Base-by-base conservation (phyloP, 2,113 vertebrate genomes). In the Pseudolaguvia tuberculata region DNA sequence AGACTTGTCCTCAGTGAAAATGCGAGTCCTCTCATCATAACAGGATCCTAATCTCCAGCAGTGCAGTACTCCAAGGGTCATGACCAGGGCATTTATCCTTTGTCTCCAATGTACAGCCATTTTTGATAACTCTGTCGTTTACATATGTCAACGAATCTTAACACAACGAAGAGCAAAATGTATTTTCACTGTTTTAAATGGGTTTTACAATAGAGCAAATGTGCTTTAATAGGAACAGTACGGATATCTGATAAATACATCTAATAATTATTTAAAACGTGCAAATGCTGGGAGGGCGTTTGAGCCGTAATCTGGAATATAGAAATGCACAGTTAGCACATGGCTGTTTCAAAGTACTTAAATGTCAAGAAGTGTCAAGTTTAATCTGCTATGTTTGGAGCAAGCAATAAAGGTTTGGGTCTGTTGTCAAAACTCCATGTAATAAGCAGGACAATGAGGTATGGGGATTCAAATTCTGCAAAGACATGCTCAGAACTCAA, bases 21-120 rank as follows among this genome's bases (percentile, higher is more conserved):
- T 67, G 80, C 86, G 91, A 89, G 91, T 91, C 87, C 89, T 90
- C 83, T 86, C 61, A 47, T 79, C 79, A 68, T 88, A 83, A 68
- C 85, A 87, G 76, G 69, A 84, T 27, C 72, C 78, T 76, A 83
- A 84, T 78, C 67, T 69, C 75, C 80, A 87, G 81, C 85, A 86
- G 76, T 84, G 78, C 27, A 91, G 65, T 13, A 90, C 76, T 65
- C 79, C 52, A n/a, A 89, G 57, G 23, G 82, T 79, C 68, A 84
- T 75, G 48, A 89, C 50, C 57, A 90, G 53, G 59, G 82, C 76
- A 73, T 81, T 83, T 35, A 80, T 80, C 75, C 81, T 81, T 66
- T 76, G 14, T 80, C 79, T 88, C 88, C 86, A 79, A 50, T 56
- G 78, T 53, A 47, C 79, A 85, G 85, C 80, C 91, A 92, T 92